Evolutionary conservation across 2,113 vertebrate genomes (phyloP).

Genomic region (Passerina amoena): DNA sequence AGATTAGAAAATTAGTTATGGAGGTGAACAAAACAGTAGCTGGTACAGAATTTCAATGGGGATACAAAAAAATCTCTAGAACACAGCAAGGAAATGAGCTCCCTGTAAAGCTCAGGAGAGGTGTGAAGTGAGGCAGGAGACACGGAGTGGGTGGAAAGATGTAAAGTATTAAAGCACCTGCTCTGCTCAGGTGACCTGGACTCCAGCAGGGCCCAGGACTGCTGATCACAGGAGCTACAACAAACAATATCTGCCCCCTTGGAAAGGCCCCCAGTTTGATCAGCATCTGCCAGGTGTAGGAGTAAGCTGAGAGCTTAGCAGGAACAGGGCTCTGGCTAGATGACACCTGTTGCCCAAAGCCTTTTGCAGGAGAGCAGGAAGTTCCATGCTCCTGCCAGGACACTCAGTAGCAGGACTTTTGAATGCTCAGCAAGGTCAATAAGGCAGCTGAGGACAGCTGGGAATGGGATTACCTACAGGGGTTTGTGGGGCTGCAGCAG

Average conservation of each 20-base stretch:
- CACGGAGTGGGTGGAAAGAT: background rate
- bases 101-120: background rate
- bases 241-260: background rate
- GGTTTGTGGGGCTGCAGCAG: background rate
- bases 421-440: background rate
- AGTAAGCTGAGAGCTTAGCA: background rate
- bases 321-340: fast-evolving
- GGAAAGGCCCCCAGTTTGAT: background rate
- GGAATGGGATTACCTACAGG: background rate
- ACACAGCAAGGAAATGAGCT: background rate
- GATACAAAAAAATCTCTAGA: background rate
- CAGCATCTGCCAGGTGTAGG: background rate
- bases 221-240: background rate
- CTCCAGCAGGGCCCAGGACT: background rate
- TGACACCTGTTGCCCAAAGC: background rate
- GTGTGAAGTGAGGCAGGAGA: background rate
- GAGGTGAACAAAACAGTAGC: background rate
- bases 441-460: background rate
- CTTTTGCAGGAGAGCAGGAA: background rate
- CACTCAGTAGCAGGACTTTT: background rate
- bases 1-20: background rate
- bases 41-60: background rate
- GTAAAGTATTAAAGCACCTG: background rate
- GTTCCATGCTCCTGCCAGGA: background rate
- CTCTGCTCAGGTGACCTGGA: background rate